These are phyloP conservation scores for Caprella mutica DNA, from an alignment of 2,888 invertebrate genomes.

Conservation along the genomic window DNA sequence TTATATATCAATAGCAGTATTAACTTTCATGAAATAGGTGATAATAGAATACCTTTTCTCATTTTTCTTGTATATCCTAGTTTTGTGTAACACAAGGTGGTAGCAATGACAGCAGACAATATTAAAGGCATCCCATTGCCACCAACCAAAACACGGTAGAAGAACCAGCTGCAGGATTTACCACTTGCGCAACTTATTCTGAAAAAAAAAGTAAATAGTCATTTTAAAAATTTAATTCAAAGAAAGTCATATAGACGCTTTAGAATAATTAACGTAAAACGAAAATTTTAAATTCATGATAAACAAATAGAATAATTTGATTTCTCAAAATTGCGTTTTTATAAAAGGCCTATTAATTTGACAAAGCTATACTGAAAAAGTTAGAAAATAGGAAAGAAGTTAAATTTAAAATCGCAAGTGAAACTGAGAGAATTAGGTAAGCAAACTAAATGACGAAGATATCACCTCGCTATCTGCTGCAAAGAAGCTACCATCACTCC, in stretches of 20 bases:
- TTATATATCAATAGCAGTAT: too few relatives aligned
- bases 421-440: too few relatives aligned
- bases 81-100: slow-evolving; percentile 6
- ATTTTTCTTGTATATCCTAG: slow-evolving; percentile 9
- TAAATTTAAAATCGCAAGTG: too few relatives aligned
- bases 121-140: slow-evolving; percentile 22
- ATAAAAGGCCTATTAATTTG: not conserved
- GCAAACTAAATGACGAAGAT: too few relatives aligned
- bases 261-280: not conserved
- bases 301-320: not conserved
- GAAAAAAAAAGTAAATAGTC: not conserved
- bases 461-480: slow-evolving; percentile 57
- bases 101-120: slow-evolving; percentile 3
- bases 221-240: not conserved
- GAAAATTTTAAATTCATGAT: not conserved
- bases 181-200: slow-evolving; percentile 9
- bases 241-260: not conserved
- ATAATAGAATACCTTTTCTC: not conserved
- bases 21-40: too few relatives aligned
- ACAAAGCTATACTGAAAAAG: not conserved
- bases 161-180: slow-evolving; percentile 11
- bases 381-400: too few relatives aligned
- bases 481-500: slow-evolving; percentile 72
- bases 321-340: not conserved
- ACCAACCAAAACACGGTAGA: slow-evolving; percentile 19